Evolutionary conservation across 2,113 vertebrate genomes (phyloP), one percentile per base, ranked within the genome.

Genomic region (Oncorhynchus masou): DNA sequence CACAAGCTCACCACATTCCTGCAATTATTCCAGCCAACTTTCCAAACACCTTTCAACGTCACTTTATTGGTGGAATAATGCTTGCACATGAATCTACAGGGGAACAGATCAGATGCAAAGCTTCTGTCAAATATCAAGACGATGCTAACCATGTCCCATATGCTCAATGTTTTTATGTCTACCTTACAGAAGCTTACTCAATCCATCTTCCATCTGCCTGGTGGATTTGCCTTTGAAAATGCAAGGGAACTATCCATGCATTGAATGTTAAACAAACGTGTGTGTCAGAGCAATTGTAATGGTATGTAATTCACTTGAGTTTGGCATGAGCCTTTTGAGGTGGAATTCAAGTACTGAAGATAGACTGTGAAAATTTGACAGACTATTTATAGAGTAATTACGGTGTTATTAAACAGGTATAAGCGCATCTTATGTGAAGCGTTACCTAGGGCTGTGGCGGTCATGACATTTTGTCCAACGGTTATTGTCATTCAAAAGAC

Each of bases 11-110:
- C 68, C 77, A 74, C 70, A 48, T 73, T 73, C 78, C 75, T 67
- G 70, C 79, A 69, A 75, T 86, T 85, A 87, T 86, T 86, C 74
- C 77, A 69, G 31, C 71, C 85, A 90, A 86, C 85, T 81, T 84
- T 83, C 75, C 75, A 34, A 86, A 79, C 73, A 34, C 77, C 68
- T 76, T 78, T 81, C 64, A 73, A 79, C 74, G 4, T 76, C 74
- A 75, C 76, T 77, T 85, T 82, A 77, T 84, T 68, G 76, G 34
- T 67, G 66, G 71, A 75, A 68, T 77, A 83, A 86, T 81, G 73
- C 66, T 85, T 83, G 78, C 27, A 69, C 71, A 71, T 25, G 4
- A 84, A 71, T 8, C 51, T 84, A 62, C 31, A 76, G 39, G 60
- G 39, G 15, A 25, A 67, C 65, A 16, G 13, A 67, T 12, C 65